Base-by-base conservation (phyloP, 2,797 vertebrate species). In the Erithacus rubecula region DNA sequence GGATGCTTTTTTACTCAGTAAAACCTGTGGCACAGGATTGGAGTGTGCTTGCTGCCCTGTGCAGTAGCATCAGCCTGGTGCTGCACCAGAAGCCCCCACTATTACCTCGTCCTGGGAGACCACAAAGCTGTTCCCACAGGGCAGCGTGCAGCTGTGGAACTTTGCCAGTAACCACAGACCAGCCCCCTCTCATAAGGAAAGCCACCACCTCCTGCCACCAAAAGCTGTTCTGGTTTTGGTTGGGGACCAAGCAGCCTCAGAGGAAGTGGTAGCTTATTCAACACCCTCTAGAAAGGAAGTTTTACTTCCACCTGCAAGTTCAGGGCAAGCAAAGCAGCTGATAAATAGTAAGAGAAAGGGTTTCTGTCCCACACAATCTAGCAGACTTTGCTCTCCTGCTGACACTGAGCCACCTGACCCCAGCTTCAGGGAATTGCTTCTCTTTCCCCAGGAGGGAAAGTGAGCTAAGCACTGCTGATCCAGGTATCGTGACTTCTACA, bases 171-270 rank as follows among this genome's bases (percentile, higher is more conserved):
- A 47, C 83, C 76, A 7, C 92, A 96, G 16, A 93, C 34, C 63
- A 68, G 41, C 44, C 43, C 27, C 52, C 29, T 41, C 30, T 51
- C 52, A 11, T 11, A 49, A 56, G 19, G 32, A 63, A 91, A 95
- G 39, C 76, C 71, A 79, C 68, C 8, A 2, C 56, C 88, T 93
- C 85, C 76, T 65, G 47, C 37, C 90, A 89, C 63, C 6, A 1
- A 79, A 76, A 72, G 67, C 51, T 46, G 30, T 58, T 89, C 52
- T 67, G 90, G 69, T 89, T 93, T 87, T 30, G 94, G 75, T 8
- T 72, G 59, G 44, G 46, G 46, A 93, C 63, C 41, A 12, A 56
- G 36, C 47, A 58, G 51, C 79, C 90, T 43, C 90, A 83, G 52
- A 94, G 92, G 90, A 95, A 94, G 90, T 7, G 24, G 63, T 4